Evolutionary conservation across 2,888 invertebrate species (phyloP), one percentile per base, ranked within the genome.

Genomic region (Dryocosmus kuriphilus): DNA sequence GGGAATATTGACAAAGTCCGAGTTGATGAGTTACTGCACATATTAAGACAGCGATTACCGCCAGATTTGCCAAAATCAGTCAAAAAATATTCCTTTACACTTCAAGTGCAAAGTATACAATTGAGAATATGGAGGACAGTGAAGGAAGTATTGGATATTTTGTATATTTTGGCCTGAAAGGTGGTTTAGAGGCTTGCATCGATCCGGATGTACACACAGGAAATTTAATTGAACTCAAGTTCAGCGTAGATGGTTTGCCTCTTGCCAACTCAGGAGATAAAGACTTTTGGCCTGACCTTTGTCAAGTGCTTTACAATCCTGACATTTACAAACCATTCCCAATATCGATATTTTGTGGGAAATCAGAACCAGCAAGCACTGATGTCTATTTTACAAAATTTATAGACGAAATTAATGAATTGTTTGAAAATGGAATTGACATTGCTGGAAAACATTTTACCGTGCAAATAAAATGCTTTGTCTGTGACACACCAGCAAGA

Each of bases 1-100:
- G 57, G 41, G 6, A 73, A 77, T 46, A 77, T 77, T 9, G 16
- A n/a, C 3, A 51, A 74, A 27, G 24, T 32, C 19, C 19, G 57
- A 16, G 0, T 77, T 27, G 77, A 77, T 57, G 61, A 74, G 24
- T 38, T 77, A 16, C n/a, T 77, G n/a, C 8, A 19, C 14, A 74
- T 77, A 41, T 46, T 71, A 11, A 77, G 46, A 9, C n/a, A 38
- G 61, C 55, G 73, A 22, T 30, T 71, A 19, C n/a, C 74, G 8
- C 74, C 41, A 14, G 41, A 16, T 16, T 41, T 41, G 1, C 38
- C 11, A 2, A 38, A 38, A 11, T 38, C 38, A 46, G n/a, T 30
- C n/a, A n/a, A 5, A 65, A 76, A 61, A 75, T 38, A 22, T 75
- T 67, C 11, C 35, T 76, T 6, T 32, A 60, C 16, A 71, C 67